Evolutionary conservation across 37 sponge, comb jelly and placozoan species (phyloP), one percentile per base, ranked within the genome.

Genomic region (Crambe crambe): DNA sequence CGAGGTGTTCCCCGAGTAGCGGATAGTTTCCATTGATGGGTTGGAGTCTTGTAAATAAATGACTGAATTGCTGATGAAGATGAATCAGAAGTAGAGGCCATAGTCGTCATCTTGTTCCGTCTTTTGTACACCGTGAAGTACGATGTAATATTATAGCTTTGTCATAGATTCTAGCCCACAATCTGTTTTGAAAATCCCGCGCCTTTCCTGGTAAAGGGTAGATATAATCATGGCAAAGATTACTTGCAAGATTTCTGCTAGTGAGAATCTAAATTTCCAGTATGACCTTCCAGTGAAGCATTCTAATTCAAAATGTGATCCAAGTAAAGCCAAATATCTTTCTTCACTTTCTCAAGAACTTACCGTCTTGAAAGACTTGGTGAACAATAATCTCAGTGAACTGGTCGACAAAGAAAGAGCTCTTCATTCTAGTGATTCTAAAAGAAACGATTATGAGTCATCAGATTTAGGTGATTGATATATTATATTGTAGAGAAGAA

Each of bases 381-480:
- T 83, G 25, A 91, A 91, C 44, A 76, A 41, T 8, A 35, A 6
- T 12, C 72, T 91, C 37, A 86, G 75, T 3, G 80, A 77, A 36
- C 43, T 85, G 6, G 92, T 91, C 36, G 83, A 86, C 35, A 73
- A 79, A 35, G 92, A 86, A 44, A 91, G 80, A 51, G 25, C 41
- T 35, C 9, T 18, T 58, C n/a, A 31, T 31, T 17, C 31, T 27
- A 35, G 31, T 8, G 26, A 6, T 37, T 18, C 17, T 6, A 9
- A 12, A 5, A 4, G 20, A 37, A 68, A 32, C 12, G 68, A 37
- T 5, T 5, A 70, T 2, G 70, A 70, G n/a, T 70, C 70, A 35
- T 65, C 66, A 65, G 34, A 60, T 25, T 60, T 22, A 25, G 61
- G 61, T 60, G 9, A 51, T 18, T 18, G 9, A 51, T 15, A 51